Conservation (phyloP, 2,888 invertebrate genomes). For the Scaptomyza reducta region DNA sequence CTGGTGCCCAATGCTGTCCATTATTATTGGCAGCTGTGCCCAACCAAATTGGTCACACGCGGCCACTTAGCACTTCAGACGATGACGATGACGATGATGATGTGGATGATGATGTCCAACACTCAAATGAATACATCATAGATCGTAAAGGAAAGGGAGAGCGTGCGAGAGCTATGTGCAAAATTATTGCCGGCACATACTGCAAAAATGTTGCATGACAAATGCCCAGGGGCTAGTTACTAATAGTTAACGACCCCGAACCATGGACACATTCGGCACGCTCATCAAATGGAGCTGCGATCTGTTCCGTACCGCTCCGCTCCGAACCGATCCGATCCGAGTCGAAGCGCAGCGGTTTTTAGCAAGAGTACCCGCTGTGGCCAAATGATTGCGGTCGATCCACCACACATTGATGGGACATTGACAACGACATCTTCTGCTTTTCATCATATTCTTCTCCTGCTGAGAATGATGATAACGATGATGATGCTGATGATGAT, state of each 20-base stretch:
- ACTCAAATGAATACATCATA: slow-evolving; percentile 56
- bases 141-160: slow-evolving; percentile 10
- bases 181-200: slow-evolving; percentile 26
- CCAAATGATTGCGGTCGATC: slow-evolving; percentile 77
- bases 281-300: slow-evolving; percentile 51
- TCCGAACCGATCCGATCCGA: slow-evolving; percentile 13
- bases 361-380: slow-evolving; percentile 71
- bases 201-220: slow-evolving; percentile 46
- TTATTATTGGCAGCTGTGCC: slow-evolving; percentile 61
- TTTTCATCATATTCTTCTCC: not conserved
- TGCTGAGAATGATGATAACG: slow-evolving; percentile 2
- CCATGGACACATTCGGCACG: slow-evolving; percentile 45
- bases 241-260: not conserved
- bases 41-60: slow-evolving; percentile 72
- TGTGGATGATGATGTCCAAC: slow-evolving; percentile 15
- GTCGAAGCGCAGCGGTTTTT: slow-evolving; percentile 10
- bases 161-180: slow-evolving; percentile 34
- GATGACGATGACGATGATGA: slow-evolving; percentile 29
- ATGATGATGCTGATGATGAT: slow-evolving; percentile 44
- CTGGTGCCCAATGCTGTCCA: slow-evolving; percentile 10
- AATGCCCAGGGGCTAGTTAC: slow-evolving; percentile 22
- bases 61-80: slow-evolving; percentile 74
- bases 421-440: slow-evolving; percentile 5
- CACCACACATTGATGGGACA: slow-evolving; percentile 37
- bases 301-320: slow-evolving; percentile 18